Evolutionary conservation across 1,140 invertebrate species (phyloP).

Genomic region (Subanguina moxae): DNA sequence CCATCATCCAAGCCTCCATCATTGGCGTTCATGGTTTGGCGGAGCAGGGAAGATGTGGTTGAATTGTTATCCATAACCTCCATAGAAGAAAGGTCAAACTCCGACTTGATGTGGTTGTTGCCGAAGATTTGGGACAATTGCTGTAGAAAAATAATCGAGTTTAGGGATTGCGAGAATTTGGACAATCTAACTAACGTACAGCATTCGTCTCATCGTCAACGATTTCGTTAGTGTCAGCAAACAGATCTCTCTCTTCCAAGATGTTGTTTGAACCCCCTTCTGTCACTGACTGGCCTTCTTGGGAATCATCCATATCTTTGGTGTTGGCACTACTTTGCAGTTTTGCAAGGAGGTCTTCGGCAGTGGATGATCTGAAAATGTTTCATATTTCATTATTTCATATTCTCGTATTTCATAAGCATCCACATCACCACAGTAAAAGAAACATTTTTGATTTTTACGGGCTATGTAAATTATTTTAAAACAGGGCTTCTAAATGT

Average conservation of each 20-base stretch:
- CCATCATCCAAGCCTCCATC: constrained; percentile 17
- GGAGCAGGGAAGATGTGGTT: background rate
- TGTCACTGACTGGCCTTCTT: background rate
- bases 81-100: constrained; percentile 18
- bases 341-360: constrained; percentile 15
- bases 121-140: constrained; percentile 42
- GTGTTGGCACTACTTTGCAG: constrained; percentile 11
- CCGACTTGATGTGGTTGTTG: constrained; percentile 23
- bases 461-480: too few species aligned
- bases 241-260: background rate
- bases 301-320: background rate
- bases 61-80: background rate
- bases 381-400: background rate
- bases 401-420: background rate
- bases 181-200: too few species aligned
- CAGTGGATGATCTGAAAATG: constrained; percentile 9
- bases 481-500: too few species aligned
- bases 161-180: too few species aligned
- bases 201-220: constrained; percentile 29
- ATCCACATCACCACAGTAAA: too few species aligned
- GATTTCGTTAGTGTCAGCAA: constrained; percentile 5
- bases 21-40: constrained; percentile 3
- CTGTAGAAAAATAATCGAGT: too few species aligned
- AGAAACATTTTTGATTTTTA: too few species aligned
- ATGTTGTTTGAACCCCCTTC: background rate